Evolutionary conservation across 1,140 invertebrate genomes (phyloP).

Genomic region (Drosophila neocordata): DNA sequence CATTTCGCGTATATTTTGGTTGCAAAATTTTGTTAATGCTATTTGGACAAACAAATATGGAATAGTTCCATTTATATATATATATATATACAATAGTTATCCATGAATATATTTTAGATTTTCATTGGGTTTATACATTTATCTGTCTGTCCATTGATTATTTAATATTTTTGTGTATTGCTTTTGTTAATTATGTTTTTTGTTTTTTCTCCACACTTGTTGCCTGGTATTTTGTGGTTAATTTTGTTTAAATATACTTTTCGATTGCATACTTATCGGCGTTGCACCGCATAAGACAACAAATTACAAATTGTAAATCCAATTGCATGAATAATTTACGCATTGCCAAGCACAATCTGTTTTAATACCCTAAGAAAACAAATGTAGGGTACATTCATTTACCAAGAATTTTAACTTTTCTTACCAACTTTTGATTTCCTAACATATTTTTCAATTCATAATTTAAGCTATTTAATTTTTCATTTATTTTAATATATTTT

Average conservation of each 20-base stretch:
- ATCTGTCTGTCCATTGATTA: constrained; percentile 27
- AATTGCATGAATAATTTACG: constrained; percentile 73
- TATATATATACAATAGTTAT: background rate
- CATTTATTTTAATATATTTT: no score
- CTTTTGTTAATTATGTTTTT: constrained; percentile 67
- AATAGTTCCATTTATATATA: constrained; percentile 38
- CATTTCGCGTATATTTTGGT: constrained; percentile 35
- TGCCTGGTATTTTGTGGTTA: constrained; percentile 45
- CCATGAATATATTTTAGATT: no score
- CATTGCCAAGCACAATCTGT: background rate
- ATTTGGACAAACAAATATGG: constrained; percentile 47
- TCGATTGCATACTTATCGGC: constrained; percentile 62
- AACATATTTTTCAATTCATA: no score
- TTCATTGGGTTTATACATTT: no score
- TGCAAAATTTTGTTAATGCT: constrained; percentile 68
- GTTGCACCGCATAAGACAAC: constrained; percentile 38
- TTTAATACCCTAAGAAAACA: background rate
- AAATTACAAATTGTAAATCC: constrained; percentile 70
- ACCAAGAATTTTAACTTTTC: background rate
- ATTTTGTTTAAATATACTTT: constrained; percentile 58
- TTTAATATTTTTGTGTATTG: constrained; percentile 39
- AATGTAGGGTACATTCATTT: background rate
- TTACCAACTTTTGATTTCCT: no score
- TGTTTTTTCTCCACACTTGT: constrained; percentile 62
- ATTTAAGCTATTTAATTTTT: no score